phyloP scores from a whole-genome alignment of 2,797 vertebrate genomes.

The Sebastes minor region DNA sequence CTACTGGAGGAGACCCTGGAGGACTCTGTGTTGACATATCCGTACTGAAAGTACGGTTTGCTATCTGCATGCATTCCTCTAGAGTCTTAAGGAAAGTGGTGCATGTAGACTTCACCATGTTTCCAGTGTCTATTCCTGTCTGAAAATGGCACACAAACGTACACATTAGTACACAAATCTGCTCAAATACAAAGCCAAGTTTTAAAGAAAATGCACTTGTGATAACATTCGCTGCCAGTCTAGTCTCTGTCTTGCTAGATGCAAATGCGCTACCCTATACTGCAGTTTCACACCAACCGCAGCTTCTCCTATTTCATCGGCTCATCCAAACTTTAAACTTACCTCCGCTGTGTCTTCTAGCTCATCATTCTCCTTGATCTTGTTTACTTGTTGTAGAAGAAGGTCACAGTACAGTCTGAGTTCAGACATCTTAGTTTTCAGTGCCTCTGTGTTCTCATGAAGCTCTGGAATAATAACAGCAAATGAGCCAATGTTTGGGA shows the following conservation, averaged over 20 bases:
- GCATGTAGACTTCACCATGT: slow-evolving; percentile 95
- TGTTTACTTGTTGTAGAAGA: slow-evolving; percentile 97
- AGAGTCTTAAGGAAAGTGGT: slow-evolving; percentile 96
- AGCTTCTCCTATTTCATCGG: slow-evolving; percentile 58
- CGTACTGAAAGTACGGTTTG: slow-evolving; percentile 89
- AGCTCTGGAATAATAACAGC: slow-evolving; percentile 83
- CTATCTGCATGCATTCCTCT: slow-evolving; percentile 99
- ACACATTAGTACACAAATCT: neutral
- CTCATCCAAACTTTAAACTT: slow-evolving; percentile 46
- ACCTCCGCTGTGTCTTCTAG: slow-evolving; percentile 68
- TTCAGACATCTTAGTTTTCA: slow-evolving; percentile 99
- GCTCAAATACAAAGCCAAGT: neutral
- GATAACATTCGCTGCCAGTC: neutral
- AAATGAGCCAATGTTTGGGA: neutral
- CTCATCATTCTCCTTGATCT: slow-evolving; percentile 88
- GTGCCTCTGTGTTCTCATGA: slow-evolving; percentile 93
- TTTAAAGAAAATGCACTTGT: neutral
- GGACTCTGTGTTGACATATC: slow-evolving; percentile 86
- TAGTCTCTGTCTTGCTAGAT: neutral
- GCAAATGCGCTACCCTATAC: neutral
- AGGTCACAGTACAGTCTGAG: slow-evolving; percentile 98
- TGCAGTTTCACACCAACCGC: slow-evolving; percentile 22
- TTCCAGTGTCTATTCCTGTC: slow-evolving; percentile 85
- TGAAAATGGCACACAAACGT: slow-evolving; percentile 44
- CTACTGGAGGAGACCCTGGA: slow-evolving; percentile 89